A percentile compares a stretch with the other conserved stretches of the same genome.
Evolutionary conservation across 2,113 vertebrate genomes (phyloP).

Genomic region (Siniperca chuatsi): DNA sequence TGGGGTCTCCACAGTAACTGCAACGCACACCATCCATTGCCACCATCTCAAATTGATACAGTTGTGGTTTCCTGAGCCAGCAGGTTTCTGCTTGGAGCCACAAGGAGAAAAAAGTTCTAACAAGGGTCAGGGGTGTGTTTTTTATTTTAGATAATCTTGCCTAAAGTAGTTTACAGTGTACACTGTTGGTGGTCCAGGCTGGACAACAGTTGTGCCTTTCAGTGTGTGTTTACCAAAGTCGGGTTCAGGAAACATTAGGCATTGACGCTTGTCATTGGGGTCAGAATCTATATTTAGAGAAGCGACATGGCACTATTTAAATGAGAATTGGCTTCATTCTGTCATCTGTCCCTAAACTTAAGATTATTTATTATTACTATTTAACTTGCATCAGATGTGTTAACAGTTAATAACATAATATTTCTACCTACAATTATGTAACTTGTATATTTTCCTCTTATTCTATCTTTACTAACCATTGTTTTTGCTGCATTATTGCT

Average conservation of each 20-base stretch:
- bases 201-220: neutral
- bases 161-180: neutral
- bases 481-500: neutral
- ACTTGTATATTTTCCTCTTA: neutral
- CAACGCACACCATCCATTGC: neutral
- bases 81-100: neutral
- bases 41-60: neutral
- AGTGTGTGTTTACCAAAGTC: neutral
- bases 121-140: neutral
- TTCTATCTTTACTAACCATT: neutral
- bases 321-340: neutral
- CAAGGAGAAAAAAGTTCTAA: neutral
- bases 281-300: slow-evolving; percentile 10
- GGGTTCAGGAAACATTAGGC: neutral
- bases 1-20: slow-evolving; percentile 53
- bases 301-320: neutral
- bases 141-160: neutral
- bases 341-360: neutral
- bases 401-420: neutral
- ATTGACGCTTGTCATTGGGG: neutral
- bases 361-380: too few species aligned
- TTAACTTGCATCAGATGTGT: neutral
- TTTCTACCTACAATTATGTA: neutral
- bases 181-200: slow-evolving; percentile 6
- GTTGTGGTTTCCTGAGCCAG: neutral